These are phyloP conservation scores for Psix sp. DNA, from an alignment of 1,140 invertebrate species.

Conservation along the genomic window DNA sequence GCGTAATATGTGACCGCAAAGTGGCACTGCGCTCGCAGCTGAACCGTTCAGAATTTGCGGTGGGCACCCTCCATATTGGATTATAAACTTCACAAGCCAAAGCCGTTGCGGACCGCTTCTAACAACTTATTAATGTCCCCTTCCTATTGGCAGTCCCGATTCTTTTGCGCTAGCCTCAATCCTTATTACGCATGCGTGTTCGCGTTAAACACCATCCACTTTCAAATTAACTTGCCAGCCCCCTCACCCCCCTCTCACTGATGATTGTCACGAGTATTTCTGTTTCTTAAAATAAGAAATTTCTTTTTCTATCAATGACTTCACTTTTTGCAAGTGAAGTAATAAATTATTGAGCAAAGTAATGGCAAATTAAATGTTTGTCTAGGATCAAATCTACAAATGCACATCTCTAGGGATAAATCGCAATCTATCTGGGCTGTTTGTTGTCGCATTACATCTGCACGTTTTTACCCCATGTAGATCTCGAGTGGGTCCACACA, in stretches of 20 bases:
- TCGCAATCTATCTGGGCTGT: slow-evolving; percentile 71
- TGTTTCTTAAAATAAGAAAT: no score
- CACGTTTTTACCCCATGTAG: slow-evolving; percentile 65
- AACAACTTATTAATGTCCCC: slow-evolving; percentile 67
- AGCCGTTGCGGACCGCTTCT: slow-evolving; percentile 58
- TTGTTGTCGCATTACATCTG: slow-evolving; percentile 76
- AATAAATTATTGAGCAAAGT: slow-evolving; percentile 9
- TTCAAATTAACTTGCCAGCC: no score
- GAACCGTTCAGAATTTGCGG: slow-evolving; percentile 73
- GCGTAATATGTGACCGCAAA: slow-evolving; percentile 69
- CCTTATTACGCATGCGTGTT: slow-evolving; percentile 38
- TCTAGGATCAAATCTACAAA: slow-evolving; percentile 65
- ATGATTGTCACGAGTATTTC: no score
- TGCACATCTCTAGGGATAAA: slow-evolving; percentile 62
- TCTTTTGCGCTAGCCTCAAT: slow-evolving; percentile 32
- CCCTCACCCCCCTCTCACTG: no score
- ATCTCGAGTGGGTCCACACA: slow-evolving; percentile 46
- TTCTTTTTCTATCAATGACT: no score
- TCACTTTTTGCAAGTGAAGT: no score
- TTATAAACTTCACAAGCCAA: slow-evolving; percentile 75
- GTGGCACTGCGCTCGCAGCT: slow-evolving; percentile 67
- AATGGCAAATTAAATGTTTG: slow-evolving; percentile 42
- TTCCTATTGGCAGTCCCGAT: slow-evolving; percentile 32
- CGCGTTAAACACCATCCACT: no score
- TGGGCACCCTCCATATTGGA: slow-evolving; percentile 69